phyloP scores from a whole-genome alignment of 2,113 vertebrate genomes.

The Nipponia nippon region DNA sequence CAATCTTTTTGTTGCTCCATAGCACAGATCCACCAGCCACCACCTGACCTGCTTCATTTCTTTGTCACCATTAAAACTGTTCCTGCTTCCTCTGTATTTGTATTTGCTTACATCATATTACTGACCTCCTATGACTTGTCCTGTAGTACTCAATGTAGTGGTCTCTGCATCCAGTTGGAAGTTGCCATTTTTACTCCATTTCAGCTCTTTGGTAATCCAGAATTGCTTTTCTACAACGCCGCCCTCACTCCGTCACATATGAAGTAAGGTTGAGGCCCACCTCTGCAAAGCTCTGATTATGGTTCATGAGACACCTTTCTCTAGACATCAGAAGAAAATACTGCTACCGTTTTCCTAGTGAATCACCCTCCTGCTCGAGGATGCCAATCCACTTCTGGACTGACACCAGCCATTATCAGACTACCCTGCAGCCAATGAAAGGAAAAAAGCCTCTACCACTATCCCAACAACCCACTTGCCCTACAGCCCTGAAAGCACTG shows the following conservation, averaged over 20 bases:
- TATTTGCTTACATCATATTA: not conserved
- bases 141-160: not conserved
- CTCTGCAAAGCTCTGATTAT: not conserved
- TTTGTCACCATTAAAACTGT: not conserved
- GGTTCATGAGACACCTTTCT: not conserved
- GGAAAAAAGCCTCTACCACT: not conserved
- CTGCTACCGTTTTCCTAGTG: not conserved
- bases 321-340: not conserved
- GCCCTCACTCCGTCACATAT: not conserved
- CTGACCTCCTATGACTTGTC: not conserved
- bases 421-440: not conserved
- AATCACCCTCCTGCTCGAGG: not conserved
- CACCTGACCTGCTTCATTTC: not conserved
- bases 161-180: not conserved
- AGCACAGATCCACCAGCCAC: not conserved
- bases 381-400: not conserved
- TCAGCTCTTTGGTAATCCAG: not conserved
- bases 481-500: not conserved
- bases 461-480: not conserved
- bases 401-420: not conserved
- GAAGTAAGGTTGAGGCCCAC: not conserved
- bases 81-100: not conserved
- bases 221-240: not conserved
- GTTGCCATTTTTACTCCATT: not conserved
- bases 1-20: not conserved